Conservation (phyloP, 2,797 vertebrate species). For the Mastacembelus armatus region DNA sequence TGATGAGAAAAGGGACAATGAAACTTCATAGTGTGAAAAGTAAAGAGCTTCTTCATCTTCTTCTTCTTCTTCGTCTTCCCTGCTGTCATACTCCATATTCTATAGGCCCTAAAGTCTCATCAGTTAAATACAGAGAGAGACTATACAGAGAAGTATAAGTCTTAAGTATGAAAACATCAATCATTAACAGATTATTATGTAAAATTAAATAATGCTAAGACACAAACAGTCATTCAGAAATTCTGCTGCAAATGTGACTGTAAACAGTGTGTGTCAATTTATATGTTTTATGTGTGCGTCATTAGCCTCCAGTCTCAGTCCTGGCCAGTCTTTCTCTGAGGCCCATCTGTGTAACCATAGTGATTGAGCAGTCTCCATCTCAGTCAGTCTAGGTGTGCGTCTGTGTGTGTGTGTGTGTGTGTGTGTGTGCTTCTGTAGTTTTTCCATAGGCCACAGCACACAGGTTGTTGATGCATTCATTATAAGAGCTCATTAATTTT, state of each 20-base stretch:
- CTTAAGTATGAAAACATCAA: too few species aligned
- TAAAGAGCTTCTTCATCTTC: constrained; percentile 59
- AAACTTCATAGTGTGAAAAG: constrained; percentile 69
- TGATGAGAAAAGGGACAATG: constrained; percentile 71
- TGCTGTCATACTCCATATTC: constrained; percentile 55
- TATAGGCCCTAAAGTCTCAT: constrained; percentile 47
- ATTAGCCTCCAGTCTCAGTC: constrained; percentile 64
- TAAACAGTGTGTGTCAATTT: constrained; percentile 32
- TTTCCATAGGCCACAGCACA: constrained; percentile 56
- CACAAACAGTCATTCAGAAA: constrained; percentile 36
- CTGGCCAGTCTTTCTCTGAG: constrained; percentile 68
- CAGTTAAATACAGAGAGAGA: constrained; percentile 47
- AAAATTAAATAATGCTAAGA: background rate
- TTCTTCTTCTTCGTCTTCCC: too few species aligned
- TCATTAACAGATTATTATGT: too few species aligned
- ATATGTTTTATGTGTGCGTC: constrained; percentile 36
- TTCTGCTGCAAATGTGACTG: constrained; percentile 12
- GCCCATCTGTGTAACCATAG: constrained; percentile 85
- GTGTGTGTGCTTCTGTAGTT: constrained; percentile 42
- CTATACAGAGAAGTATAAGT: constrained; percentile 6
- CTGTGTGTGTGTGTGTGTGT: constrained; percentile 50
- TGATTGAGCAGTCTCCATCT: constrained; percentile 80
- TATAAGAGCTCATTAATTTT: constrained; percentile 75
- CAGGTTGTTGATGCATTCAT: constrained; percentile 70
- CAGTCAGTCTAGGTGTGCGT: constrained; percentile 76